Evolutionary conservation across 2,797 vertebrate genomes (phyloP).

Genomic region (Enteromius anoplus): DNA sequence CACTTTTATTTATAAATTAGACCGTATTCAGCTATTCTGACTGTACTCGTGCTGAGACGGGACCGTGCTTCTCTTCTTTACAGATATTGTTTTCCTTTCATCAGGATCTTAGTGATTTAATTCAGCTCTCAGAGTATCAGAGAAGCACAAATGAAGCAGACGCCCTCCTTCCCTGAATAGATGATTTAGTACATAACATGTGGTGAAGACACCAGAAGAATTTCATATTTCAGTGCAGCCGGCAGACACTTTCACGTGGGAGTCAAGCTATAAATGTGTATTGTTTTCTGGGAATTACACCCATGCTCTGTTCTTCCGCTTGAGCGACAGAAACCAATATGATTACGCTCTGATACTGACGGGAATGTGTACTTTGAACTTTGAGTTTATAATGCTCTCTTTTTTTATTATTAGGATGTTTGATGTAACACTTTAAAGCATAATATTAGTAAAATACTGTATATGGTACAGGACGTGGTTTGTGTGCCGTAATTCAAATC

Average conservation of each 20-base stretch:
- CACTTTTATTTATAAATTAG: conserved; percentile 10
- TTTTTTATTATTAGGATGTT: background rate
- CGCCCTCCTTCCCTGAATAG: background rate
- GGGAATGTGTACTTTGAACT: background rate
- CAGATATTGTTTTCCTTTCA: conserved; percentile 25
- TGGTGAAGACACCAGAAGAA: background rate
- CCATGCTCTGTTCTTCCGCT: background rate
- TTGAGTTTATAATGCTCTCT: background rate
- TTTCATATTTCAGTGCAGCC: background rate
- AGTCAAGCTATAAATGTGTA: background rate
- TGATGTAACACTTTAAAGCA: background rate
- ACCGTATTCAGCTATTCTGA: conserved; percentile 8
- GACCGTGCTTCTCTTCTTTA: conserved; percentile 1
- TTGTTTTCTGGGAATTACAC: background rate
- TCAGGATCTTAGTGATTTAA: conserved; percentile 17
- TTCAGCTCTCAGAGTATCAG: conserved; percentile 9
- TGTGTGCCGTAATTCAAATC: background rate
- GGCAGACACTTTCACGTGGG: background rate
- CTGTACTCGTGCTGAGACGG: background rate
- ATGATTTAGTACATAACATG: background rate
- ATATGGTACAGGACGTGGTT: background rate
- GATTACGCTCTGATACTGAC: background rate
- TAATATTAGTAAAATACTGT: background rate
- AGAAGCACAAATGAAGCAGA: background rate
- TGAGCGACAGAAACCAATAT: background rate